These are phyloP conservation scores for Ectropis crepuscularia DNA, from an alignment of 2,888 invertebrate genomes.

Conservation along the genomic window DNA sequence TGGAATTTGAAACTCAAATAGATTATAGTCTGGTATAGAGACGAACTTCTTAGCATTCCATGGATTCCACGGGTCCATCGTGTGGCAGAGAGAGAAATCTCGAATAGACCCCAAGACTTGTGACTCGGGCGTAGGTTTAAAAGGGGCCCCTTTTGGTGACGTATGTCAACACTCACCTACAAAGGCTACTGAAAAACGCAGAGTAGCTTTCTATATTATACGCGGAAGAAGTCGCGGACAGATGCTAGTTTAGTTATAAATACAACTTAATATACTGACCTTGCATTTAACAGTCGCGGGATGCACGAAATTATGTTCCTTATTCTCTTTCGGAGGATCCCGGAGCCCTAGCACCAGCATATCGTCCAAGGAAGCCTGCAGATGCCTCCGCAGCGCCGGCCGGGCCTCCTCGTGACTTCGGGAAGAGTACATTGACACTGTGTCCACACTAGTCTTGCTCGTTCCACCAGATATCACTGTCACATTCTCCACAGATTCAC, in stretches of 20 bases:
- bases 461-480: slow-evolving; percentile 73
- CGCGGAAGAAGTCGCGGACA: too few species aligned
- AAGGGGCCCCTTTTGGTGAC: too few species aligned
- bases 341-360: slow-evolving; percentile 80
- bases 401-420: slow-evolving; percentile 83
- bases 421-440: slow-evolving; percentile 85
- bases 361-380: slow-evolving; percentile 85
- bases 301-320: slow-evolving; percentile 76
- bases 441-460: slow-evolving; percentile 77
- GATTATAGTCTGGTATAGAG: too few species aligned
- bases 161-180: too few species aligned
- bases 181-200: too few species aligned
- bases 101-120: too few species aligned
- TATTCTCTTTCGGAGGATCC: slow-evolving; percentile 54
- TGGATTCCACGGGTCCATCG: too few species aligned
- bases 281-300: slow-evolving; percentile 74
- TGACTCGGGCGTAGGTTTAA: too few species aligned
- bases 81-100: too few species aligned
- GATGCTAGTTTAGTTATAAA: neutral
- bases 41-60: too few species aligned
- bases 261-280: slow-evolving; percentile 49
- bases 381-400: slow-evolving; percentile 60
- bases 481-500: slow-evolving; percentile 84
- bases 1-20: too few species aligned
- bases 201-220: too few species aligned